Conservation (phyloP, 2,888 invertebrate species). For the Eulithis prunata region DNA sequence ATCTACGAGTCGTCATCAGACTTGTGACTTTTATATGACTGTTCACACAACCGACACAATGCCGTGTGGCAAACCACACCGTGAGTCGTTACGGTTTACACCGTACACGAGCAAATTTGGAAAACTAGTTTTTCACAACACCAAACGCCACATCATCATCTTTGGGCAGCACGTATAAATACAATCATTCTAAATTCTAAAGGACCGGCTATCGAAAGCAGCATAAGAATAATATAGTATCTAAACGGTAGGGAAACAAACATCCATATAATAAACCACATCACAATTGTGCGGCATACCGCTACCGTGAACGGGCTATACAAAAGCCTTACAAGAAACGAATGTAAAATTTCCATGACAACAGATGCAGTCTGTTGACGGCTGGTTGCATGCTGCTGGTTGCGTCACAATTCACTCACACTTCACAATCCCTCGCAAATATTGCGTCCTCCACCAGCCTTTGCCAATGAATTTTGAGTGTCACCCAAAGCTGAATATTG, state of each 20-base stretch:
- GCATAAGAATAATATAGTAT: no score
- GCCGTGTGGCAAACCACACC: constrained; percentile 40
- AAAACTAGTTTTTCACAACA: no score
- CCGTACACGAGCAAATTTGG: background rate
- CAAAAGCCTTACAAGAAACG: constrained; percentile 42
- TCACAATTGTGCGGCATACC: background rate
- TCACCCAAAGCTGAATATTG: background rate
- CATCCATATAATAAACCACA: background rate
- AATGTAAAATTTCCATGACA: constrained; percentile 59
- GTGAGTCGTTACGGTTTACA: constrained; percentile 27
- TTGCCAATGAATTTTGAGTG: constrained; percentile 61
- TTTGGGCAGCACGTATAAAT: no score
- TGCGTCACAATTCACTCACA: constrained; percentile 56
- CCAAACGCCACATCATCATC: no score
- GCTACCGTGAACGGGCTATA: constrained; percentile 25
- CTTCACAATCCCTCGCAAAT: constrained; percentile 45
- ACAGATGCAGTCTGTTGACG: constrained; percentile 50
- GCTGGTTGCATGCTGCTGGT: constrained; percentile 26
- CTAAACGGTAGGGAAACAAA: background rate
- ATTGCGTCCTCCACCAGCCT: constrained; percentile 51
- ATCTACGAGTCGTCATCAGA: constrained; percentile 50
- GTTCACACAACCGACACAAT: constrained; percentile 27
- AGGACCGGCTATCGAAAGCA: no score
- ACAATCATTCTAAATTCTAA: no score
- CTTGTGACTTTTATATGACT: constrained; percentile 44